Percentiles rank a stretch among this genome's conserved stretches.
These are phyloP conservation scores for Fulmarus glacialis DNA, from an alignment of 2,113 vertebrate species.

Conservation along the genomic window DNA sequence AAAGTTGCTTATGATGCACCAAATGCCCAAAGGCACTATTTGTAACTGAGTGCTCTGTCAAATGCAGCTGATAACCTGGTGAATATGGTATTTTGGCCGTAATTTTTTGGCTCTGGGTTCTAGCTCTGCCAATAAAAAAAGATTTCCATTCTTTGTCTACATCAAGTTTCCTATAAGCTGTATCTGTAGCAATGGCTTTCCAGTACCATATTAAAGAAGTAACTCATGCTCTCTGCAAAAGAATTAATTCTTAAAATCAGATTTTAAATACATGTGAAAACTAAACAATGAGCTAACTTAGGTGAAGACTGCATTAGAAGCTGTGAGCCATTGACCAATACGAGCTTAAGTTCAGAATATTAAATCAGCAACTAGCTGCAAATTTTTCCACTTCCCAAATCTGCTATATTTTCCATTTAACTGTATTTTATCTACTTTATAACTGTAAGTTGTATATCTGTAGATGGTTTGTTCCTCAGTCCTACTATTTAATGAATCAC, in stretches of 20 bases:
- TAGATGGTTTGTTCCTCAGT: neutral
- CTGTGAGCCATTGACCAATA: neutral
- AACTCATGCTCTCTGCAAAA: neutral
- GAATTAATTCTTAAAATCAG: neutral
- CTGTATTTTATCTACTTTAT: neutral
- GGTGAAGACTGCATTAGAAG: neutral
- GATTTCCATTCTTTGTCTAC: neutral
- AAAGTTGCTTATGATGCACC: neutral
- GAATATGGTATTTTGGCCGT: neutral
- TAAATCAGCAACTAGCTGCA: neutral
- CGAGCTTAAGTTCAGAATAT: neutral
- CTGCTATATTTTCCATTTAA: neutral
- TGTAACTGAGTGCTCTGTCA: neutral
- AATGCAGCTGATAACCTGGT: neutral
- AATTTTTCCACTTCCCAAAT: neutral
- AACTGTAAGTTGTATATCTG: neutral
- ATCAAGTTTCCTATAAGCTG: neutral
- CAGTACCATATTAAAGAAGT: neutral
- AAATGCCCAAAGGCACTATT: neutral
- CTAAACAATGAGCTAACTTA: neutral
- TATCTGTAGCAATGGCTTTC: neutral
- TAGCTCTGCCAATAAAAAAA: neutral
- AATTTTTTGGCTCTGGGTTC: neutral
- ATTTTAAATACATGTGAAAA: neutral
- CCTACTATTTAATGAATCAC: neutral